Percentiles rank a stretch among this genome's conserved stretches.
These are phyloP conservation scores for Hydrozoanthus tunicans DNA, from an alignment of 64 coral and sea anemone species.

Conservation along the genomic window DNA sequence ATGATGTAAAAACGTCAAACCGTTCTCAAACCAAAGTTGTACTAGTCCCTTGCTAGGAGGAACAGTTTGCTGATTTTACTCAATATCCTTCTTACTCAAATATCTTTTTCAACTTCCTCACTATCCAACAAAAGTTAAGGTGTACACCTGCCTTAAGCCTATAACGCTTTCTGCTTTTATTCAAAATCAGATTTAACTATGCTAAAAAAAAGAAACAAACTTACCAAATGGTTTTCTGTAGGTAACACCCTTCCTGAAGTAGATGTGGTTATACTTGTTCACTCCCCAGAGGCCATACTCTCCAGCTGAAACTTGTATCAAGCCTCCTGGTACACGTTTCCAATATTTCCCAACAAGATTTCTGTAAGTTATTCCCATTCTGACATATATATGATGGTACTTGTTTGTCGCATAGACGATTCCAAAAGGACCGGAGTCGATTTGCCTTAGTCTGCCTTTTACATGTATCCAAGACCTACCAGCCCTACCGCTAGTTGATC, in stretches of 20 bases:
- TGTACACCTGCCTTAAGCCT: too few species aligned
- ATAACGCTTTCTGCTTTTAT: neutral
- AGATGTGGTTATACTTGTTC: slow-evolving; percentile 8
- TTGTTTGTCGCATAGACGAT: slow-evolving; percentile 28
- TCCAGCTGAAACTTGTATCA: slow-evolving; percentile 22
- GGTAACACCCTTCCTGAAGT: slow-evolving; percentile 40
- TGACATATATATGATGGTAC: slow-evolving; percentile 4
- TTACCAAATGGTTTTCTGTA: slow-evolving; percentile 12
- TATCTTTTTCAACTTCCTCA: too few species aligned
- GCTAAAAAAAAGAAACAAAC: neutral
- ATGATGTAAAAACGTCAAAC: too few species aligned
- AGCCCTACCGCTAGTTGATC: neutral
- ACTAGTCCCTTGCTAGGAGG: too few species aligned
- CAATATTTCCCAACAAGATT: neutral
- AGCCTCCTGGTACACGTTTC: slow-evolving; percentile 12
- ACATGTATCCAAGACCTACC: slow-evolving; percentile 23
- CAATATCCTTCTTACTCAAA: too few species aligned
- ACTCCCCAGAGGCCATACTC: slow-evolving; percentile 30
- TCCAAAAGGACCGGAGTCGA: slow-evolving; percentile 40
- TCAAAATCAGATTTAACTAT: neutral
- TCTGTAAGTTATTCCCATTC: slow-evolving; percentile 33
- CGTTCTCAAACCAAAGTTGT: too few species aligned
- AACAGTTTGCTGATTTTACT: too few species aligned
- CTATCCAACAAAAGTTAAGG: too few species aligned
- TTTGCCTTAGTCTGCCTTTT: slow-evolving; percentile 34